These are phyloP conservation scores for Laticauda laticaudata DNA, from an alignment of 2,113 vertebrate species.

Conservation along the genomic window DNA sequence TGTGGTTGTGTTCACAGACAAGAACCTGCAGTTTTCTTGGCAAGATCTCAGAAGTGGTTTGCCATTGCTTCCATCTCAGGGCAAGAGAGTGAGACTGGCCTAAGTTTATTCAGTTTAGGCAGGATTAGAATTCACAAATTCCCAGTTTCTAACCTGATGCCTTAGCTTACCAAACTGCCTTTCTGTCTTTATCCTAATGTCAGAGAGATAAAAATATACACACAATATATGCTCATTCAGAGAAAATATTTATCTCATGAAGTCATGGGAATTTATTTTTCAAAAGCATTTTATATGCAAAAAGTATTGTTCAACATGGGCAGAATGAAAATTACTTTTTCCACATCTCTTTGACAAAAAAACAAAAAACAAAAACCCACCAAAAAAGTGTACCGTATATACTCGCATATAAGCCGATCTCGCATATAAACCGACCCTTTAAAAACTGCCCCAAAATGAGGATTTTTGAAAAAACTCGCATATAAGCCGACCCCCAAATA, in stretches of 20 bases:
- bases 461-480: too few species aligned
- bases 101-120: neutral
- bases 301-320: slow-evolving; percentile 37
- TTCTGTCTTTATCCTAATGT: slow-evolving; percentile 8
- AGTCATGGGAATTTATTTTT: neutral
- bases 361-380: slow-evolving; percentile 45
- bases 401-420: too few species aligned
- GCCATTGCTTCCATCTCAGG: neutral
- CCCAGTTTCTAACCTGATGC: neutral
- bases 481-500: too few species aligned
- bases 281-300: slow-evolving; percentile 55
- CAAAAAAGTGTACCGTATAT: slow-evolving; percentile 30
- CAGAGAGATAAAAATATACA: neutral
- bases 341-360: slow-evolving; percentile 55
- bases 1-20: neutral
- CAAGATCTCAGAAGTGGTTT: neutral
- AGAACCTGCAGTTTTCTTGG: neutral
- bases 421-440: too few species aligned
- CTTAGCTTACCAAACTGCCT: neutral
- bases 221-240: neutral
- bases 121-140: neutral
- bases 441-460: too few species aligned
- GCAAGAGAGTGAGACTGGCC: neutral
- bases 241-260: slow-evolving; percentile 1
- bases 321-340: slow-evolving; percentile 63